phyloP scores from a whole-genome alignment of 2,797 vertebrate species.

The Aviceda cuculoides region DNA sequence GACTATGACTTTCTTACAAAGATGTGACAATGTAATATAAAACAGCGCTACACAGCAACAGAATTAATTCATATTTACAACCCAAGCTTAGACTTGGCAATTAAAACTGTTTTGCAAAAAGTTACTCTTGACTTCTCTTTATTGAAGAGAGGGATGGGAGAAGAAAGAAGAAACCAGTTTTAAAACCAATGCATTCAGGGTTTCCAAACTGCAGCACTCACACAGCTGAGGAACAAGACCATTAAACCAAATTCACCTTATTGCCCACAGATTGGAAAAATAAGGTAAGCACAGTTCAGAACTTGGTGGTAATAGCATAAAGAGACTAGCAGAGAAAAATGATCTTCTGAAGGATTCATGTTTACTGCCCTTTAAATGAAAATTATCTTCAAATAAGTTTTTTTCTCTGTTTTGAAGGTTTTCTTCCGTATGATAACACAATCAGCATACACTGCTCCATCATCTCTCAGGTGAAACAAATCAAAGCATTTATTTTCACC shows the following conservation, averaged over 20 bases:
- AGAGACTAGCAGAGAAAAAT: background rate
- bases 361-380: background rate
- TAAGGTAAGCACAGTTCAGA: background rate
- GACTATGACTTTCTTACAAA: background rate
- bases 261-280: background rate
- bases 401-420: background rate
- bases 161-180: background rate
- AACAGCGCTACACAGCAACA: background rate
- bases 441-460: background rate
- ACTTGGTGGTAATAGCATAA: background rate
- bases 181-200: background rate
- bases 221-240: background rate
- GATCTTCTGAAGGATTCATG: background rate
- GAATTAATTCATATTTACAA: background rate
- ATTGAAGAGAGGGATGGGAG: accelerated
- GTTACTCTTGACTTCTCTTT: background rate
- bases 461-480: background rate
- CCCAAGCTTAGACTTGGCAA: background rate
- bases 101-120: background rate
- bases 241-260: background rate
- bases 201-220: background rate
- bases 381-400: background rate
- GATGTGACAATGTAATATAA: background rate
- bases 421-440: background rate
- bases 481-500: background rate